Base-by-base conservation (phyloP, 2,888 invertebrate genomes). In the Drosophila barbarae region DNA sequence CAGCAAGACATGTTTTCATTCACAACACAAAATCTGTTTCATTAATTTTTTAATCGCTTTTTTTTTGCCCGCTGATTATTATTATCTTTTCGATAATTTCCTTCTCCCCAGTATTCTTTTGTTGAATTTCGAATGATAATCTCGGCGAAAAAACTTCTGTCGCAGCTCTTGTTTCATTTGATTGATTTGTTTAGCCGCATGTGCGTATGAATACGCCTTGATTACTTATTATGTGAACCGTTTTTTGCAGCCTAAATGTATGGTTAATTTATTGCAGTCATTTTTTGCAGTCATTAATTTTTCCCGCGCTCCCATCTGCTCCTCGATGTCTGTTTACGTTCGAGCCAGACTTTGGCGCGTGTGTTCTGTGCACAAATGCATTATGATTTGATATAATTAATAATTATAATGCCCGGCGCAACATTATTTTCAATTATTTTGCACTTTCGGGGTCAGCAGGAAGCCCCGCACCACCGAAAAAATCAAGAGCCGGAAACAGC, bases 341-440 rank as follows among this genome's bases (percentile, higher is more conserved):
- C 50, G 32, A 28, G 55, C 18, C 52, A 32, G 55, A 61, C 49
- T 9, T 23, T 5, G 42, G n/a, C n/a, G 26, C 42, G 9, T n/a
- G 26, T 63, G 51, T 65, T 36, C 54, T 15, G 60, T 63, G 46
- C 34, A 61, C 59, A 54, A 57, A 67, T 72, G 53, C 58, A 74
- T 69, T 66, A 50, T 66, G 72, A 83, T 71, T 77, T 77, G 56
- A 61, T 68, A 69, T 74, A 77, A 73, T 80, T 69, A 73, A 49
- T 74, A 77, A 80, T 83, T 77, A 77, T 70, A 70, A 69, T 65
- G 47, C 68, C 57, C 28, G 13, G 32, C 44, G 46, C 26, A 64
- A 65, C 69, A 78, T 69, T 73, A 78, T 77, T 77, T 78, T 64
- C 77, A 77, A 83, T 83, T 77, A 83, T 71, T 71, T 64, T 41